Evolutionary conservation across 2,113 vertebrate genomes (phyloP), one percentile per base, ranked within the genome.

Genomic region (Nothocercus nigrocapillus): DNA sequence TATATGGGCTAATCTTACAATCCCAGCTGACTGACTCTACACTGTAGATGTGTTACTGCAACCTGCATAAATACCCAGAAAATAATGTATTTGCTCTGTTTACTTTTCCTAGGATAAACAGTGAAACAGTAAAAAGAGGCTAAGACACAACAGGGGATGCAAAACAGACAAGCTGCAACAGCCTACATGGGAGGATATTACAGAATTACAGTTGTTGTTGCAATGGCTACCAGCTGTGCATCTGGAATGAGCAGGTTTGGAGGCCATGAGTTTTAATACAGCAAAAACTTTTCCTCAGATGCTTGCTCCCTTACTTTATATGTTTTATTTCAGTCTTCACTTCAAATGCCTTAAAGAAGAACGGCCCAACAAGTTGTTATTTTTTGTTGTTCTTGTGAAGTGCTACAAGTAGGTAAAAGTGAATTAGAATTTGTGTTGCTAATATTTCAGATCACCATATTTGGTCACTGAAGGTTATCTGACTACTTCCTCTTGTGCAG

Each of bases 71-170:
- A 91, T 86, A 90, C 70, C 22, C 18, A 82, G 68, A 59, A 79
- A 81, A 88, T 77, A 62, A 82, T 38, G 34, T 51, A 81, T 70
- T 76, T 77, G 81, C 44, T 88, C 63, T 91, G 88, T 95, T 97
- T 97, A 84, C 81, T 95, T 97, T 97, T 97, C 85, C 80, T 94
- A 76, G 88, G 70, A 96, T 94, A 97, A 97, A 96, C 47, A 96
- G 25, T 38, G 51, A 97, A 96, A 98, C 77, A 93, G 89, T 96
- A 96, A 97, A 97, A 97, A 85, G 77, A 83, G 86, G 68, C 76
- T 96, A 92, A 94, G 87, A 27, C 86, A 79, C 95, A 85, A 34
- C 82, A 92, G 96, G 95, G 92, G 92, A 95, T 21, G 40, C 21
- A 88, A 90, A 96, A 63, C 62, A 96, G 88, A 93, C 88, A 91